phyloP scores from a whole-genome alignment of 2,888 invertebrate species.

The Amaurobius ferox region DNA sequence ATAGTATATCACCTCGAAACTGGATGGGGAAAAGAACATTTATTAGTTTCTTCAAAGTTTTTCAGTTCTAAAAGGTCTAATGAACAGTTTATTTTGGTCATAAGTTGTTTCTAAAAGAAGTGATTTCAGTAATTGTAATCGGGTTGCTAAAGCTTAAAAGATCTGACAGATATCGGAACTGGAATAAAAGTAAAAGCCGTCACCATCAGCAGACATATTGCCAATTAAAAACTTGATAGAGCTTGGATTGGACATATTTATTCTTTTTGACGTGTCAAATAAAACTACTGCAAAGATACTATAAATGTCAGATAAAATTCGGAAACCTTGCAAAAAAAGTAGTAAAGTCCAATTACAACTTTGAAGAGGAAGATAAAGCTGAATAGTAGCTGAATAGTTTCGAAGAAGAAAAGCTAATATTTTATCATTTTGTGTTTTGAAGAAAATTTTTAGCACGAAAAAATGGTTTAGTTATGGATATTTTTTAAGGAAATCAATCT shows the following conservation, averaged over 20 bases:
- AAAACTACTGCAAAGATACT: slow-evolving; percentile 2
- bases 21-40: too few relatives aligned
- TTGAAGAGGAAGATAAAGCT: too few relatives aligned
- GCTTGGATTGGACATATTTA: slow-evolving; percentile 19
- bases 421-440: too few relatives aligned
- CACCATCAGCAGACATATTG: slow-evolving; percentile 29
- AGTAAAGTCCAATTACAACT: slow-evolving; percentile 47
- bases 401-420: too few relatives aligned
- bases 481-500: too few relatives aligned
- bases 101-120: neutral
- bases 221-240: slow-evolving; percentile 47
- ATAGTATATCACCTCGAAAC: too few relatives aligned
- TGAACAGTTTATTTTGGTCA: too few relatives aligned
- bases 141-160: slow-evolving; percentile 25
- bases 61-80: too few relatives aligned
- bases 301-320: slow-evolving; percentile 36
- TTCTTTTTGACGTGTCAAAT: slow-evolving; percentile 24
- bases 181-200: neutral
- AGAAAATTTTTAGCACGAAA: too few relatives aligned
- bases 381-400: too few relatives aligned
- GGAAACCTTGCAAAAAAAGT: neutral
- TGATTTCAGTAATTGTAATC: neutral
- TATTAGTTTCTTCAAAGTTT: too few relatives aligned
- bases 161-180: slow-evolving; percentile 2
- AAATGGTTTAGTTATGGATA: too few relatives aligned